Percentiles rank a stretch among this genome's conserved stretches.
phyloP scores from a whole-genome alignment of 2,113 vertebrate species.

The Catharus bicknelli region DNA sequence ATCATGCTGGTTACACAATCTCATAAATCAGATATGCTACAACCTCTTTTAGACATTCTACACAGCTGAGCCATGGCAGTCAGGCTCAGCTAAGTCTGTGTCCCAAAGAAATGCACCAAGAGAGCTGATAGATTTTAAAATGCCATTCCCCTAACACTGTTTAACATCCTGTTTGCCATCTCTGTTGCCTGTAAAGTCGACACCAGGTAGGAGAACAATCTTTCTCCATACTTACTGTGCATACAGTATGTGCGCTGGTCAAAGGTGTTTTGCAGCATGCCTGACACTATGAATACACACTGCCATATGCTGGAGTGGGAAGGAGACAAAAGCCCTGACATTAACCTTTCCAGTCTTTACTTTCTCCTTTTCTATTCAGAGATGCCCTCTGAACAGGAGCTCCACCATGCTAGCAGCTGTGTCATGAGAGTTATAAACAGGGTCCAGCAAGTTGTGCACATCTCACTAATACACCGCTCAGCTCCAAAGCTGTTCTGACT shows the following conservation, averaged over 20 bases:
- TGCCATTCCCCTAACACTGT: neutral
- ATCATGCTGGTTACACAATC: neutral
- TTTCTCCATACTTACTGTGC: fast-evolving
- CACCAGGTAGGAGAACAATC: neutral
- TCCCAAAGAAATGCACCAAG: neutral
- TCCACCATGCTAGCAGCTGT: fast-evolving
- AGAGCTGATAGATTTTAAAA: neutral
- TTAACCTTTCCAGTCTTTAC: neutral
- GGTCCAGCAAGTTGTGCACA: neutral
- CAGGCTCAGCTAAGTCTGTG: neutral
- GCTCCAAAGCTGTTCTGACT: neutral
- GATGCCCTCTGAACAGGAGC: neutral
- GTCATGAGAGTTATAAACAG: neutral
- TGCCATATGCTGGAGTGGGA: neutral
- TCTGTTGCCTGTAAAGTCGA: neutral
- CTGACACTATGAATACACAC: neutral
- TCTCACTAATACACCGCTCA: fast-evolving
- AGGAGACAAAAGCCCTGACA: fast-evolving
- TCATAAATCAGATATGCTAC: neutral
- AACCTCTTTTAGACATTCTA: neutral
- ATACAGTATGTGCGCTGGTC: fast-evolving
- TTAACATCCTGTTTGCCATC: neutral
- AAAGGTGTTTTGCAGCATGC: neutral
- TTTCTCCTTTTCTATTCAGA: neutral
- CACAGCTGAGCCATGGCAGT: fast-evolving